Evolutionary conservation across 2,113 vertebrate species (phyloP).

Genomic region (Diglossa brunneiventris): DNA sequence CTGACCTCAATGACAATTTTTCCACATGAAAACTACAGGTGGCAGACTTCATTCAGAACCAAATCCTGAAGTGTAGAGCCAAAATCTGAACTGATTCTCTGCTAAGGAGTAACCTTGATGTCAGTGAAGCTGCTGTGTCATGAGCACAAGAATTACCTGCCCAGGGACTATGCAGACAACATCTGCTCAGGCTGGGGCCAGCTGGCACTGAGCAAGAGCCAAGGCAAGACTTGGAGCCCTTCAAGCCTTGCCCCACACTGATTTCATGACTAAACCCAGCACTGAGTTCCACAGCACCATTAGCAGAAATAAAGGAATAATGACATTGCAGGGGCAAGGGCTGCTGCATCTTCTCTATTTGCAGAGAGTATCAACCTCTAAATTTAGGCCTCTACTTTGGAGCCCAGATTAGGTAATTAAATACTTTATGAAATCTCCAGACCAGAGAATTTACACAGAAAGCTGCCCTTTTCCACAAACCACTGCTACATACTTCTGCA

Average conservation of each 20-base stretch:
- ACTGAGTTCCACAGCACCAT: neutral
- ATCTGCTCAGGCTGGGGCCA: neutral
- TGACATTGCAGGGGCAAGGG: neutral
- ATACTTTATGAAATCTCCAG: neutral
- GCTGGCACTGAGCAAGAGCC: neutral
- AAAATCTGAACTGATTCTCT: neutral
- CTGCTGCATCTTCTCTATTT: neutral
- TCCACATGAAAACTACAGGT: neutral
- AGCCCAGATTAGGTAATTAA: neutral
- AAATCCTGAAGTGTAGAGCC: neutral
- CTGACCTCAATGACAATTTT: neutral
- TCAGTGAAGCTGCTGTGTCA: neutral
- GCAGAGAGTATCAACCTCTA: neutral
- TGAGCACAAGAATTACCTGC: neutral
- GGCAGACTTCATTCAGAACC: neutral
- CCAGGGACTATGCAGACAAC: neutral
- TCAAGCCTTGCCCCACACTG: neutral
- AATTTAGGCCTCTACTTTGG: neutral
- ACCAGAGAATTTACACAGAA: neutral
- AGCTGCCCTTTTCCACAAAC: neutral
- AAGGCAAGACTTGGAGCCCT: neutral
- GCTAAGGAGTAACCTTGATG: neutral
- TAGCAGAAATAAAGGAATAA: neutral
- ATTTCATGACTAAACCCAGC: neutral
- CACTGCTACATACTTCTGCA: neutral